Base-by-base conservation (phyloP, 2,888 invertebrate genomes). In the Polydrusus cervinus region DNA sequence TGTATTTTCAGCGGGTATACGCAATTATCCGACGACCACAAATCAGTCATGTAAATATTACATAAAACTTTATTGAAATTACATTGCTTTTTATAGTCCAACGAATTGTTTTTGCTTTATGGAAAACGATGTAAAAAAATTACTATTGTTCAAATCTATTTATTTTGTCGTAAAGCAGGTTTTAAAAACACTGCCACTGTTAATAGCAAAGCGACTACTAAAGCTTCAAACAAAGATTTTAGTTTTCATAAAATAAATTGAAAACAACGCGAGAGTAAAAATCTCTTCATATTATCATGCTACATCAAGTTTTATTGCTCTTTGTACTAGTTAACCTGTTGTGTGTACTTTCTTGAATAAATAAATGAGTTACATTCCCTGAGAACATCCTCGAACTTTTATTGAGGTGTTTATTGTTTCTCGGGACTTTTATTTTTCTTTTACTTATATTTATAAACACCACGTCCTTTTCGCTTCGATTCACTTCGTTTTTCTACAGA, bases 331-430 rank as follows among this genome's bases (percentile, higher is more conserved):
- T 61, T 61, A 61, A 61, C 61, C 61, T 43, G 43, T 61, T 61
- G 61, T 61, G 18, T 61, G 43, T 61, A 61, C 38, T 61, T 61
- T 61, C 40, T 61, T 61, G 40, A 61, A 61, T 43, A 61, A 40
- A 61, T 43, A 61, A 40, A 61, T 43, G 61, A 61, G 40, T 61
- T 61, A 61, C 43, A 43, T 40, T 18, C 7, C 40, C 16, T n/a
- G 61, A 13, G 43, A 61, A 61, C 38, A 40, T 61, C 18, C 18
- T 61, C 61, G 40, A 43, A 61, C 43, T 61, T 61, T 61, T 61
- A 61, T 61, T 43, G 14, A 18, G 20, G 14, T 61, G 61, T 61
- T 61, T 61, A 61, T 40, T 61, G 61, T 61, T 61, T 61, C 43
- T 43, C 18, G 43, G 20, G 18, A 18, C 61, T 61, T 61, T 61